These are phyloP conservation scores for Oreocharis arfaki DNA, from an alignment of 2,113 vertebrate species.

Conservation along the genomic window DNA sequence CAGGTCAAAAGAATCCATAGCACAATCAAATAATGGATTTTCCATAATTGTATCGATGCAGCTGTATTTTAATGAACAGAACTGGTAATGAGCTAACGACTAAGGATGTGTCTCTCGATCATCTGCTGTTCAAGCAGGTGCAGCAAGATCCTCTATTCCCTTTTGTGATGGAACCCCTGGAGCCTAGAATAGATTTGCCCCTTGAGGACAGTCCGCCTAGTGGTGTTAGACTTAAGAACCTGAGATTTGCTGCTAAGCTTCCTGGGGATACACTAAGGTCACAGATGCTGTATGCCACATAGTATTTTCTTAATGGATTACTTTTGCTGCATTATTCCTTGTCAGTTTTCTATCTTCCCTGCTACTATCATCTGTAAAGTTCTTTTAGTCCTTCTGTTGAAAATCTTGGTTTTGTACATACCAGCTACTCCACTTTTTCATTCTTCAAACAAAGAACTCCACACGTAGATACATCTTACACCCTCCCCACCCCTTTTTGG, in stretches of 20 bases:
- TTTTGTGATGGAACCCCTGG: not conserved
- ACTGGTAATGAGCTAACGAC: not conserved
- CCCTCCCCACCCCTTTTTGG: not conserved
- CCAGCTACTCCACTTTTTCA: not conserved
- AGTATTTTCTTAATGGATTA: not conserved
- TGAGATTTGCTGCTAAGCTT: not conserved
- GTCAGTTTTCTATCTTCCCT: not conserved
- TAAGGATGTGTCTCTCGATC: not conserved
- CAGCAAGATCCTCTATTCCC: not conserved
- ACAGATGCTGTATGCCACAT: not conserved
- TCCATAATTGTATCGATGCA: not conserved
- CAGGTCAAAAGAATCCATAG: not conserved
- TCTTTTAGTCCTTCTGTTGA: not conserved
- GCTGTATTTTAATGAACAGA: not conserved
- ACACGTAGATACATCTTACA: not conserved
- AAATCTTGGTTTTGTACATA: not conserved
- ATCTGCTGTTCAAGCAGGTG: not conserved
- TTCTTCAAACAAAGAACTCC: not conserved
- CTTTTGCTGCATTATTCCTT: not conserved
- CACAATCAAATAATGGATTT: not conserved
- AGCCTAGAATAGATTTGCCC: not conserved
- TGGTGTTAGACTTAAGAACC: not conserved
- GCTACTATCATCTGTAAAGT: not conserved
- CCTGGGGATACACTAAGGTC: not conserved
- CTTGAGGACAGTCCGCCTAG: not conserved